Evolutionary conservation across 2,888 invertebrate genomes (phyloP).

Genomic region (Sinelater perroti): DNA sequence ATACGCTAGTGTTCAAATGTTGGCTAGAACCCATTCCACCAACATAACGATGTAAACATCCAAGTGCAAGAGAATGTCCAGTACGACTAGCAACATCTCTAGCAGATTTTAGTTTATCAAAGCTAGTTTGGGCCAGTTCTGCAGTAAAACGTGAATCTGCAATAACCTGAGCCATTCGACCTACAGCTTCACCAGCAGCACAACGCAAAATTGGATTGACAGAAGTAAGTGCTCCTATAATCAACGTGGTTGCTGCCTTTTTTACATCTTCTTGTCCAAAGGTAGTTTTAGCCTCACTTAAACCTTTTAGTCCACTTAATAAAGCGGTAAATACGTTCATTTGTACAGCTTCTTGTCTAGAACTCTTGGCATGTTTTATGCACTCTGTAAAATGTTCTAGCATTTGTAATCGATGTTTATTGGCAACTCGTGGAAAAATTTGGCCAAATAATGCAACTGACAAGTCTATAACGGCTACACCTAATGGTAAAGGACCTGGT

Average conservation of each 20-base stretch:
- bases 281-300: conserved; percentile 86
- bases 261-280: conserved; percentile 91
- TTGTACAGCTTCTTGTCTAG: conserved; percentile 93
- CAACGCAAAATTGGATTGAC: conserved; percentile 84
- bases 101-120: conserved; percentile 85
- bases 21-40: conserved; percentile 97
- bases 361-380: conserved; percentile 90
- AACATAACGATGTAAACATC: conserved; percentile 93
- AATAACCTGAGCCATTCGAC: conserved; percentile 90
- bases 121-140: conserved; percentile 88
- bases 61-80: conserved; percentile 90
- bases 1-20: conserved; percentile 92
- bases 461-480: conserved; percentile 95
- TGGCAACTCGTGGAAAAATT: conserved; percentile 92
- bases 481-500: conserved; percentile 87
- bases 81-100: conserved; percentile 88
- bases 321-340: conserved; percentile 96
- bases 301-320: conserved; percentile 84
- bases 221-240: conserved; percentile 80
- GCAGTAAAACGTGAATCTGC: conserved; percentile 88
- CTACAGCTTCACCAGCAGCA: conserved; percentile 94
- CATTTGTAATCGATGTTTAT: conserved; percentile 97
- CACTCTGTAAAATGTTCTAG: conserved; percentile 96
- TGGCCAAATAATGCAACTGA: conserved; percentile 92
- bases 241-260: conserved; percentile 81